Conservation (phyloP, 2,888 invertebrate species). For the Cheilosia impressa region DNA sequence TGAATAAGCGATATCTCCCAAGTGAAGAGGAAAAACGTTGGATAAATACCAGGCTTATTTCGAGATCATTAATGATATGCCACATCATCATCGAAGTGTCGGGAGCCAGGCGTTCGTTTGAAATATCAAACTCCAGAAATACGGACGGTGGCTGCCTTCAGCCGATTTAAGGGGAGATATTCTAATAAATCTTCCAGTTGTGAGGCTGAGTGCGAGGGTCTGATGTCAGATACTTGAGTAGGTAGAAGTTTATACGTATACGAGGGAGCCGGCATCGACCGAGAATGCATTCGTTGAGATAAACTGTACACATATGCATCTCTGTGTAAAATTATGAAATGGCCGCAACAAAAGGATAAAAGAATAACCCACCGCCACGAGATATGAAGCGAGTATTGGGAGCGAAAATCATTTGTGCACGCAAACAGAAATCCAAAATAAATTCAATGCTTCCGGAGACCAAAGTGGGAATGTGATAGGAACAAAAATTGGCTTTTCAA, state of each 20-base stretch:
- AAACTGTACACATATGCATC: not conserved
- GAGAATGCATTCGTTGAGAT: slow-evolving; percentile 32
- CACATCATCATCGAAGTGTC: slow-evolving; percentile 70
- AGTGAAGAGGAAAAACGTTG: slow-evolving; percentile 8
- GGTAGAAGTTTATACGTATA: slow-evolving; percentile 7
- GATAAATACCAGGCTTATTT: slow-evolving; percentile 52
- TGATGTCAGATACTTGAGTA: slow-evolving; percentile 49
- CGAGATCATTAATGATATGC: slow-evolving; percentile 71
- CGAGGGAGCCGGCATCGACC: not conserved
- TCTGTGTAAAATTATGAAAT: slow-evolving; percentile 50
- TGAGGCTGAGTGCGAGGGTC: slow-evolving; percentile 36
- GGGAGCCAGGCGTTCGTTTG: slow-evolving; percentile 59
- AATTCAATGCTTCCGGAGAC: slow-evolving; percentile 73
- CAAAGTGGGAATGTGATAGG: slow-evolving; percentile 23
- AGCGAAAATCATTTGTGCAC: slow-evolving; percentile 48
- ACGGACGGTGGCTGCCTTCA: slow-evolving; percentile 24
- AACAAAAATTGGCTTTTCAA: slow-evolving; percentile 31
- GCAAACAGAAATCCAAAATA: slow-evolving; percentile 56
- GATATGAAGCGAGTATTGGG: slow-evolving; percentile 15
- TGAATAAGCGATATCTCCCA: slow-evolving; percentile 41
- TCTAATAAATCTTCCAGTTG: slow-evolving; percentile 63
- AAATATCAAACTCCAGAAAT: slow-evolving; percentile 63
- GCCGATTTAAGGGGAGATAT: slow-evolving; percentile 27
- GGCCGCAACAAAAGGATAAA: slow-evolving; percentile 58
- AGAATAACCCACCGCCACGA: slow-evolving; percentile 10